Conservation (phyloP, 2,113 vertebrate species). For the Protobothrops mucrosquamatus region DNA sequence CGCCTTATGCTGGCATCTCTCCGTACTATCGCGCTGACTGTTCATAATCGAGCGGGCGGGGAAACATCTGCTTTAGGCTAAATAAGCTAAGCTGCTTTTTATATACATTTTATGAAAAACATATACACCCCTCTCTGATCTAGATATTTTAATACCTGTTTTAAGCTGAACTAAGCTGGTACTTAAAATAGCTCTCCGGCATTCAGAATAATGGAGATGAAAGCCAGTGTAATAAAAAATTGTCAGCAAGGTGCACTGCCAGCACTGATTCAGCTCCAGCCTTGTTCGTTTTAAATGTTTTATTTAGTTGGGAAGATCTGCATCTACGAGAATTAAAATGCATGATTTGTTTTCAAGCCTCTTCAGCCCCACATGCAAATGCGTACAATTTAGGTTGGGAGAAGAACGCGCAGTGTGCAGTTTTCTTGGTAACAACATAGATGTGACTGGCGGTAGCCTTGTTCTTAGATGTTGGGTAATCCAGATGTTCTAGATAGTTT, state of each 20-base stretch:
- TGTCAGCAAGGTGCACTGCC: conserved; percentile 42
- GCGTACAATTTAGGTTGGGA: neutral
- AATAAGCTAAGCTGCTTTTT: conserved; percentile 27
- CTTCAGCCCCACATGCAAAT: neutral
- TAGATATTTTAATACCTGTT: conserved; percentile 47
- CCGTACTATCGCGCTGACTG: neutral
- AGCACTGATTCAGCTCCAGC: conserved; percentile 53
- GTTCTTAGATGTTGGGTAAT: neutral
- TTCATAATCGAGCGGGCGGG: neutral
- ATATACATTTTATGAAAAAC: neutral
- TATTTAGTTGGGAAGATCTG: conserved; percentile 47
- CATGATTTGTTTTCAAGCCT: neutral
- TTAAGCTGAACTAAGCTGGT: conserved; percentile 45
- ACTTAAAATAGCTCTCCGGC: conserved; percentile 58
- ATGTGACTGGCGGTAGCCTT: neutral
- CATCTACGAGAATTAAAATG: conserved; percentile 39
- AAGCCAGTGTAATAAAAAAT: conserved; percentile 56
- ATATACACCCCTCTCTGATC: conserved; percentile 15
- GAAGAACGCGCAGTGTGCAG: neutral
- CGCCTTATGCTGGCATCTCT: neutral
- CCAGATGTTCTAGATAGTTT: neutral
- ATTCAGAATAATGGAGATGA: conserved; percentile 56
- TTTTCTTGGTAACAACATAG: neutral
- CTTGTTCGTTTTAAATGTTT: conserved; percentile 50
- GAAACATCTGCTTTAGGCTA: conserved; percentile 36